Evolutionary conservation across 2,113 vertebrate genomes (phyloP), one percentile per base, ranked within the genome.

Genomic region (Corvus cornix): DNA sequence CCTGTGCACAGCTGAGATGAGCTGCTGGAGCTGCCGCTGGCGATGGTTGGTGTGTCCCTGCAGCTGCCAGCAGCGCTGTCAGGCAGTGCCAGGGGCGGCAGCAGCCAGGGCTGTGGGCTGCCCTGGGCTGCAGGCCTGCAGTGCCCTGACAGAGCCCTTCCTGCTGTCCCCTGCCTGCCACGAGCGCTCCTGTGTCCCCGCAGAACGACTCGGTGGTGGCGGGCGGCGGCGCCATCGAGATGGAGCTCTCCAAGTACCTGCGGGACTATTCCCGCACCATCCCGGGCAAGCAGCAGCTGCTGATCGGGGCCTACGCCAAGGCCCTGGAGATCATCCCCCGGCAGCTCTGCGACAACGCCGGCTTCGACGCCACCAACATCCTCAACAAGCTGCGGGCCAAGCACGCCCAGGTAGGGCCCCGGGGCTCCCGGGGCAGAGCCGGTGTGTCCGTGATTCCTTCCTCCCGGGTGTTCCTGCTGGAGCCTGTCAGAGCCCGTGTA

Each of bases 331-430:
- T 99, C 94, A 99, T 99, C 87, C 99, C 99, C 37, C 98, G 99
- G 37, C 99, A 99, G 98, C 98, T 99, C 74, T 99, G 99, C 2
- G 99, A 99, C 98, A 99, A 99, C 11, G 99, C 99, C 3, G 99
- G 99, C 93, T 99, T 99, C 2, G 99, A 99, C n/a, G 99, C 99
- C 93, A 99, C 99, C 91, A 99, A 99, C 98, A 99, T 99, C 91
- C 98, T 99, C 49, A 99, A 99, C 98, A 99, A 99, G 82, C 98
- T 99, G n/a, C 97, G 99, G 0, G 99, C 99, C 68, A 99, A 99
- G 93, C 99, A 99, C 5, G 99, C 99, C 0, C 99, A 99, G 99
- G 99, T 99, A 90, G 52, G 97, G 53, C 70, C 16, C 1, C 13
- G 27, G 14, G 28, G 39, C 11, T 18, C 48, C 2, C 0, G 1